Evolutionary conservation across 1,140 invertebrate species (phyloP).

Genomic region (Aphaenogaster floridana): DNA sequence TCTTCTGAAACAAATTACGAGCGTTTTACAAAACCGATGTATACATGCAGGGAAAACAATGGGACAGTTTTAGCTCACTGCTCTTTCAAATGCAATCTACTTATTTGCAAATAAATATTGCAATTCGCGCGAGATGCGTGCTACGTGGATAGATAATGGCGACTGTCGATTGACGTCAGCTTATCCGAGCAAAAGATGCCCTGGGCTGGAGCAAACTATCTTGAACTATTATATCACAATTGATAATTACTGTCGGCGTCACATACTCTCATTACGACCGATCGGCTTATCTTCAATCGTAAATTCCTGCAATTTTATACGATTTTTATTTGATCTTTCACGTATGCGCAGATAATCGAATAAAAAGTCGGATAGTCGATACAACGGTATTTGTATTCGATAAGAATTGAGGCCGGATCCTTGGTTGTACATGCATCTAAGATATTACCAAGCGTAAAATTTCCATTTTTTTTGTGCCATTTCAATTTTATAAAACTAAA

Average conservation of each 20-base stretch:
- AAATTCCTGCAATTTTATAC: background rate
- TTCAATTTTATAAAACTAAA: background rate
- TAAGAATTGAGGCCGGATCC: background rate
- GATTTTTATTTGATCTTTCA: constrained; percentile 7
- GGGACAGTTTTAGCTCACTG: background rate
- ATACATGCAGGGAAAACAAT: no score
- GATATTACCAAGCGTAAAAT: background rate
- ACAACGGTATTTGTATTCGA: background rate
- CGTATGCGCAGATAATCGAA: constrained; percentile 7
- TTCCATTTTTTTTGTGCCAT: background rate
- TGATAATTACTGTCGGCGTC: constrained; percentile 21
- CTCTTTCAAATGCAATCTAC: background rate
- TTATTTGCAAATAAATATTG: constrained; percentile 44
- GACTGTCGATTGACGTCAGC: constrained; percentile 29
- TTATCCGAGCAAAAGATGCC: constrained; percentile 9
- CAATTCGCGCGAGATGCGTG: background rate
- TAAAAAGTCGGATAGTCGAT: background rate
- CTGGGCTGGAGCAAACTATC: constrained; percentile 15
- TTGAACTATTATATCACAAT: constrained; percentile 38
- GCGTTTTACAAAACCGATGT: constrained; percentile 38
- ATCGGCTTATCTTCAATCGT: background rate
- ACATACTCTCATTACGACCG: constrained; percentile 7
- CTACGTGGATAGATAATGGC: constrained; percentile 9
- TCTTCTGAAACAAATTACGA: constrained; percentile 87
- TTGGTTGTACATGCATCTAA: background rate